Conservation (phyloP, 1,140 invertebrate genomes). For the Hycleus cichorii region DNA sequence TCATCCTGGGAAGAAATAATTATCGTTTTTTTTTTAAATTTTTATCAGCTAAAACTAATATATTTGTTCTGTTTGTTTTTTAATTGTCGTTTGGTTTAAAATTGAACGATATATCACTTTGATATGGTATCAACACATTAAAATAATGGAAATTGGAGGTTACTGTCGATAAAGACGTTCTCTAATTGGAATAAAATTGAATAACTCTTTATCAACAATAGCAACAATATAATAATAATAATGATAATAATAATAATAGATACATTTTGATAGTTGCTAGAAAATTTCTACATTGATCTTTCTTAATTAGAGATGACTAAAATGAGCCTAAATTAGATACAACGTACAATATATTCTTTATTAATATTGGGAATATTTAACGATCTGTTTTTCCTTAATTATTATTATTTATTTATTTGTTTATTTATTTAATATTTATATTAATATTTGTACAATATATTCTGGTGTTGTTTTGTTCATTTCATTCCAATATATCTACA, state of each 20-base stretch:
- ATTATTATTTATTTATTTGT: slow-evolving; percentile 14
- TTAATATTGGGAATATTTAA: slow-evolving; percentile 1
- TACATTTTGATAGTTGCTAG: not conserved
- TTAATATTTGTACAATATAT: slow-evolving; percentile 36
- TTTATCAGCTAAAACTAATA: slow-evolving; percentile 21
- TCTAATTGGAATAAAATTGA: not conserved
- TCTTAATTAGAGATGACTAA: not conserved
- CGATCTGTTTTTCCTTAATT: slow-evolving; percentile 13
- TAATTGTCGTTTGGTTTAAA: not conserved
- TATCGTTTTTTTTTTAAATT: no score
- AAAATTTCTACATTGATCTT: not conserved
- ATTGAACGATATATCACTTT: slow-evolving; percentile 26
- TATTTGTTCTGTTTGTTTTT: slow-evolving; percentile 6
- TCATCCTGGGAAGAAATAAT: not conserved
- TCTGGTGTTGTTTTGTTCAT: slow-evolving; percentile 34
- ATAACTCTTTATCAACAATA: not conserved
- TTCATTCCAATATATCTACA: not conserved
- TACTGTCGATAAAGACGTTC: not conserved
- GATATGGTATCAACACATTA: slow-evolving; percentile 27
- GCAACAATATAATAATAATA: not conserved
- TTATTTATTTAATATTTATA: no score
- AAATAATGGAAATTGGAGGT: slow-evolving; percentile 17
- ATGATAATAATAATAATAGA: no score
- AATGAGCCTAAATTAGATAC: slow-evolving; percentile 27
- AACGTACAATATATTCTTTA: slow-evolving; percentile 35